phyloP scores from a whole-genome alignment of 2,888 invertebrate species.

The Yponomeuta evonymella region DNA sequence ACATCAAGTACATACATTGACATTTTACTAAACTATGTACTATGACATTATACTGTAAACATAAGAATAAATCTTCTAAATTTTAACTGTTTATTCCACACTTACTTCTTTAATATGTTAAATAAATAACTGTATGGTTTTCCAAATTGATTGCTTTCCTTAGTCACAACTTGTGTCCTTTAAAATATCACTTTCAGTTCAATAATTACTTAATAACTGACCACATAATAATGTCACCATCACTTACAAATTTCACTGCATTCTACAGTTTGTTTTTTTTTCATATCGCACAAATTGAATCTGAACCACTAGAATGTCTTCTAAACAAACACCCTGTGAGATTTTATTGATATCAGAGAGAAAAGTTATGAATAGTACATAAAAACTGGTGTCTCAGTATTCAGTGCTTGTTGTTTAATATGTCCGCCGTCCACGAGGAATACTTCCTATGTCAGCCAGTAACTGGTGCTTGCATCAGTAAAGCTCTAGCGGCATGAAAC shows the following conservation, averaged over 20 bases:
- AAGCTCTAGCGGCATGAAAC: conserved; percentile 72
- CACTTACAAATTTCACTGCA: conserved; percentile 14
- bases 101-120: not conserved
- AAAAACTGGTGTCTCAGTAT: not conserved
- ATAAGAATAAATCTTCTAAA: not conserved
- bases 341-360: not conserved
- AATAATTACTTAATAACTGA: conserved; percentile 25
- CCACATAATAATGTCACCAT: conserved; percentile 13
- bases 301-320: not conserved
- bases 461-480: conserved; percentile 58
- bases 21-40: not conserved
- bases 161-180: not conserved
- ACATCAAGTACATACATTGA: not conserved
- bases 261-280: not conserved
- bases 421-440: not conserved
- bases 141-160: not conserved
- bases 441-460: not conserved
- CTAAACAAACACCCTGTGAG: not conserved
- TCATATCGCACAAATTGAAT: not conserved
- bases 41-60: not conserved
- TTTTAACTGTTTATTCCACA: not conserved
- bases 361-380: not conserved
- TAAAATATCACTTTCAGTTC: conserved; percentile 15
- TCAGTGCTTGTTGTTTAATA: not conserved
- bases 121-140: not conserved